Evolutionary conservation across 1,140 invertebrate genomes (phyloP).

Genomic region (Papilio machaon): DNA sequence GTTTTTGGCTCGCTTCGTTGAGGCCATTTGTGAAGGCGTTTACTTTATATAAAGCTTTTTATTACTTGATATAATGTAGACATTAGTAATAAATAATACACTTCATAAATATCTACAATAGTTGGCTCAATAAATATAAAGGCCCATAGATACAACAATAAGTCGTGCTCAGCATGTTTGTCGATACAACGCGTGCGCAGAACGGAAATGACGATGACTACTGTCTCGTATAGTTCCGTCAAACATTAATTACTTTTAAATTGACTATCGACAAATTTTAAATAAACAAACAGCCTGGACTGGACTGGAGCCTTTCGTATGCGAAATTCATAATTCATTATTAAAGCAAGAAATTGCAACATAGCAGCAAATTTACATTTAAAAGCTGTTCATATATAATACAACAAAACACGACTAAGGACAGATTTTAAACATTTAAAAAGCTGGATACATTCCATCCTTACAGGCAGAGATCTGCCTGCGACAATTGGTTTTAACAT

Average conservation of each 20-base stretch:
- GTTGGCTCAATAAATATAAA: neutral
- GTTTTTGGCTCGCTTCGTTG: slow-evolving; percentile 1
- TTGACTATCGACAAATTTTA: neutral
- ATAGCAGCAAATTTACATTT: too few species aligned
- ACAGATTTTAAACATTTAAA: too few species aligned
- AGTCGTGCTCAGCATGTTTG: slow-evolving; percentile 2
- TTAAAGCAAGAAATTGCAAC: too few species aligned
- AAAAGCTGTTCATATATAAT: too few species aligned
- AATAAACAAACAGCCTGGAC: neutral
- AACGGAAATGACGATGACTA: neutral
- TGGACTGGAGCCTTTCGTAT: neutral
- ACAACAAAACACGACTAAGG: too few species aligned
- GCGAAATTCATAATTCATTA: neutral
- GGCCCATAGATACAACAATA: neutral
- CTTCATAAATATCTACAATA: neutral
- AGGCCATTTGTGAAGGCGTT: neutral
- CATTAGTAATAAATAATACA: too few species aligned
- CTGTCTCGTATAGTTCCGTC: slow-evolving; percentile 9
- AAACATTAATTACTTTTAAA: slow-evolving; percentile 2
- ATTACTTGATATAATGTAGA: too few species aligned
- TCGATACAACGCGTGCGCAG: neutral
- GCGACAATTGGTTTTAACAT: too few species aligned
- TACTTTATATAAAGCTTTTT: neutral
- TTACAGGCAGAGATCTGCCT: neutral
- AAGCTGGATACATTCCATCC: too few species aligned